Evolutionary conservation across 2,113 vertebrate species (phyloP).

Genomic region (Psophia crepitans): DNA sequence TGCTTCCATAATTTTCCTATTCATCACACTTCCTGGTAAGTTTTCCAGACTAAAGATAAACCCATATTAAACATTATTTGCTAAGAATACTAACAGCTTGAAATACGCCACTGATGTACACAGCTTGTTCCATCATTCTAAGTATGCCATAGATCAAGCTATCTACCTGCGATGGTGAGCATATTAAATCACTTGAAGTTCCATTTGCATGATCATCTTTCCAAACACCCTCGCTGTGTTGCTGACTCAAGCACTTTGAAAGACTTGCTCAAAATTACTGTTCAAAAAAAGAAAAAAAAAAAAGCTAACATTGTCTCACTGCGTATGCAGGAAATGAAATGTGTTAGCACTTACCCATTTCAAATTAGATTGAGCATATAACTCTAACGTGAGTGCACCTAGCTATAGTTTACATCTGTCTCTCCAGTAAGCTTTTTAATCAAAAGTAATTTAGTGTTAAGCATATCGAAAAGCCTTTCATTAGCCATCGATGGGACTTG

Average conservation of each 20-base stretch:
- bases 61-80: conserved; percentile 27
- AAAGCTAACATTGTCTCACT: neutral
- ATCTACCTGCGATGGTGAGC: conserved; percentile 18
- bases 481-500: conserved; percentile 22
- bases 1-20: conserved; percentile 15
- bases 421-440: conserved; percentile 71
- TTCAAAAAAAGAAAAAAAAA: conserved; percentile 30
- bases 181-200: conserved; percentile 58
- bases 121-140: conserved; percentile 39
- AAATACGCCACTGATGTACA: conserved; percentile 6
- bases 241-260: conserved; percentile 56
- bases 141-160: conserved; percentile 30
- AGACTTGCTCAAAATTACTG: conserved; percentile 28
- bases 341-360: conserved; percentile 44
- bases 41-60: conserved; percentile 22
- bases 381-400: conserved; percentile 48
- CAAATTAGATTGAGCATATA: conserved; percentile 62
- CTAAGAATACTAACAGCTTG: conserved; percentile 34
- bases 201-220: conserved; percentile 49
- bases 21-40: neutral
- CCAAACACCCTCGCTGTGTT: neutral
- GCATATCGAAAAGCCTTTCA: conserved; percentile 48
- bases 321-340: conserved; percentile 53
- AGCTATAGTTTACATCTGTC: conserved; percentile 62
- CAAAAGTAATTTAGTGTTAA: conserved; percentile 67